phyloP scores from a whole-genome alignment of 2,113 vertebrate genomes.

The Vimba vimba region DNA sequence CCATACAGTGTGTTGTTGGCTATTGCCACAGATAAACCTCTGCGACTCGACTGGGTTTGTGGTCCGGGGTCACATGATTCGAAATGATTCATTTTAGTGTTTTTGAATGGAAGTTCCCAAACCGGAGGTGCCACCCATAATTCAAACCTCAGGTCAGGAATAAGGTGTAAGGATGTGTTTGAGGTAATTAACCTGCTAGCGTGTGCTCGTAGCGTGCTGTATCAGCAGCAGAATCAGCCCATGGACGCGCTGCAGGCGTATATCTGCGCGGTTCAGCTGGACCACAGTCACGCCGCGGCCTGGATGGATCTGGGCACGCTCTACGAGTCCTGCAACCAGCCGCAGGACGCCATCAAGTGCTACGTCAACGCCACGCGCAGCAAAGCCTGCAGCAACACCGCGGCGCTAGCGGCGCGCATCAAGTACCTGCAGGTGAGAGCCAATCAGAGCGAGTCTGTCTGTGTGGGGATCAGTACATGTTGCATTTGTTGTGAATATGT shows the following conservation, averaged over 20 bases:
- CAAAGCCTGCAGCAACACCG: slow-evolving; percentile 94
- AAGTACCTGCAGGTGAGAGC: slow-evolving; percentile 93
- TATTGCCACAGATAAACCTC: too few relatives aligned
- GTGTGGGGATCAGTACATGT: slow-evolving; percentile 17
- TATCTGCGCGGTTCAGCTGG: slow-evolving; percentile 98
- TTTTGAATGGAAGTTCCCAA: too few relatives aligned
- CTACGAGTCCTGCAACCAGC: slow-evolving; percentile 97
- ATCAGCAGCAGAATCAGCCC: slow-evolving; percentile 99
- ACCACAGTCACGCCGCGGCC: slow-evolving; percentile 96
- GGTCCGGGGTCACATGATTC: too few relatives aligned
- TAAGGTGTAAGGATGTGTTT: too few relatives aligned
- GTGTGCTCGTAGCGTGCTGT: slow-evolving; percentile 84
- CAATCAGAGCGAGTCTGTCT: not conserved
- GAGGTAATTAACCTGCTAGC: too few relatives aligned
- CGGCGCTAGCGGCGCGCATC: slow-evolving; percentile 93
- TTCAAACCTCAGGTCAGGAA: too few relatives aligned
- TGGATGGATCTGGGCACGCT: slow-evolving; percentile 99
- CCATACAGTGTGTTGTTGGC: too few relatives aligned
- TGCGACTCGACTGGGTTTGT: too few relatives aligned
- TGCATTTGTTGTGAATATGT: slow-evolving; percentile 37
- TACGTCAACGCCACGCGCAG: slow-evolving; percentile 98
- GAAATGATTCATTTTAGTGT: too few relatives aligned
- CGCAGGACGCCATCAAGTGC: slow-evolving; percentile 98
- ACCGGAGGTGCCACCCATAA: too few relatives aligned
- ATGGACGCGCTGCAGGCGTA: slow-evolving; percentile 99